Conservation (phyloP, 2,113 vertebrate genomes). For the Nerophis ophidion region DNA sequence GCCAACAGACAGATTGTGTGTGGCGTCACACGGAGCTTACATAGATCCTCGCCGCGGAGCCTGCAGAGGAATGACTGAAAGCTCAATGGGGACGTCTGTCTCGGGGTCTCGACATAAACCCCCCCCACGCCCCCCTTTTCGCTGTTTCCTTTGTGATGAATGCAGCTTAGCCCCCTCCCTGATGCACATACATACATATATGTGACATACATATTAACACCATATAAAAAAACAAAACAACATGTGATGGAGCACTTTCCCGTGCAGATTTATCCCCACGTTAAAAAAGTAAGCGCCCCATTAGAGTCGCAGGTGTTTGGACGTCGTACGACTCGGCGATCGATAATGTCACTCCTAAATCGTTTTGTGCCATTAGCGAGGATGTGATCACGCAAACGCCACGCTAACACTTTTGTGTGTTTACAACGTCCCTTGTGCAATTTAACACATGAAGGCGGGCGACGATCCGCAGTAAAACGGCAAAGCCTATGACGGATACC, state of each 20-base stretch:
- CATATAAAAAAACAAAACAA: constrained; percentile 67
- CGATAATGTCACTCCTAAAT: constrained; percentile 68
- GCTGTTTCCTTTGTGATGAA: constrained; percentile 52
- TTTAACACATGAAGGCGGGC: constrained; percentile 55
- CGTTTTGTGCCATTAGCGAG: constrained; percentile 68
- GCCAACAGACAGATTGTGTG: constrained; percentile 55
- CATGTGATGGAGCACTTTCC: constrained; percentile 63
- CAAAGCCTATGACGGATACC: constrained; percentile 68
- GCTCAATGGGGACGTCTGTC: constrained; percentile 66
- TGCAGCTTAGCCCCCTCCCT: constrained; percentile 13
- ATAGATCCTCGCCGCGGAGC: constrained; percentile 60
- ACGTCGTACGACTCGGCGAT: constrained; percentile 58
- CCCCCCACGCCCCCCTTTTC: constrained; percentile 33
- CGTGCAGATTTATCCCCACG: constrained; percentile 65
- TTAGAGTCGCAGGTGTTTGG: constrained; percentile 72
- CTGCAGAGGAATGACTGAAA: constrained; percentile 65
- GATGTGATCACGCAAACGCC: constrained; percentile 38
- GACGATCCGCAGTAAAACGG: constrained; percentile 74
- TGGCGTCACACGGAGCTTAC: constrained; percentile 60
- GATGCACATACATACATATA: constrained; percentile 48
- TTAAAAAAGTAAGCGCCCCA: constrained; percentile 72
- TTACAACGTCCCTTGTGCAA: constrained; percentile 63
- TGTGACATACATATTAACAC: constrained; percentile 71
- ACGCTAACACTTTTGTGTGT: constrained; percentile 27
- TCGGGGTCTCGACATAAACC: constrained; percentile 38